Conservation (phyloP, 2,113 vertebrate species). For the Nanorana parkeri region DNA sequence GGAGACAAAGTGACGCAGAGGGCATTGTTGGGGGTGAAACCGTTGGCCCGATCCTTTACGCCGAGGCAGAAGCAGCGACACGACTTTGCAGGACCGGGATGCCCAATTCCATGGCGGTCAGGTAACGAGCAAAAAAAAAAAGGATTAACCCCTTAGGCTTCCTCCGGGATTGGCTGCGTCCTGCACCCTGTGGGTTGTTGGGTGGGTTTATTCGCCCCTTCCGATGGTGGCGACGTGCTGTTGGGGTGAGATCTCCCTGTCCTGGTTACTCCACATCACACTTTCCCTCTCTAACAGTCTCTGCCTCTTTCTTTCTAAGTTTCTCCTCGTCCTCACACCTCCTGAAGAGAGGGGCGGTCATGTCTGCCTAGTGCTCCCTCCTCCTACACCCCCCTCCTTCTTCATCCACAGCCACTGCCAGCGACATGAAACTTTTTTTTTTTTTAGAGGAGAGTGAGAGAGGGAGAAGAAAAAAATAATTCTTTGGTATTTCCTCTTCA, state of each 20-base stretch:
- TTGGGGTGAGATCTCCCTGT: too few relatives aligned
- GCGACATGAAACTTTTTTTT: slow-evolving; percentile 39
- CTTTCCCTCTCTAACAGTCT: slow-evolving; percentile 51
- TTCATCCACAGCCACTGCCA: slow-evolving; percentile 21
- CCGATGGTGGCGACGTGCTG: too few relatives aligned
- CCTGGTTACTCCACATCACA: slow-evolving; percentile 34
- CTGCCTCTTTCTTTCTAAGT: slow-evolving; percentile 59
- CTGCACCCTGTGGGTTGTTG: too few relatives aligned
- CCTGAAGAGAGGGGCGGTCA: slow-evolving; percentile 72
- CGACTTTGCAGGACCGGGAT: not conserved
- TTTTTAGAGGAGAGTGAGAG: slow-evolving; percentile 8
- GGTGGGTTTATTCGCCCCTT: too few relatives aligned
- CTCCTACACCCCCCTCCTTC: slow-evolving; percentile 46
- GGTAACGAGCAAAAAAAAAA: not conserved
- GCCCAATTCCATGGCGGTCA: slow-evolving; percentile 31
- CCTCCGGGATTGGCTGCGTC: not conserved
- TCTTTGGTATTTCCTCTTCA: slow-evolving; percentile 65
- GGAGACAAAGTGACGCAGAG: slow-evolving; percentile 76
- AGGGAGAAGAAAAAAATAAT: slow-evolving; percentile 56
- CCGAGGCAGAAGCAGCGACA: not conserved
- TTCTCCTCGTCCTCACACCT: slow-evolving; percentile 67
- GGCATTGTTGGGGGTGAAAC: slow-evolving; percentile 67
- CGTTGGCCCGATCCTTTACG: not conserved
- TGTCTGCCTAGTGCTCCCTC: slow-evolving; percentile 59
- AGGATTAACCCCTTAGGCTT: not conserved